A percentile compares a stretch with the other conserved stretches of the same genome.
Conservation (phyloP, 2,797 vertebrate species). For the Falco peregrinus region DNA sequence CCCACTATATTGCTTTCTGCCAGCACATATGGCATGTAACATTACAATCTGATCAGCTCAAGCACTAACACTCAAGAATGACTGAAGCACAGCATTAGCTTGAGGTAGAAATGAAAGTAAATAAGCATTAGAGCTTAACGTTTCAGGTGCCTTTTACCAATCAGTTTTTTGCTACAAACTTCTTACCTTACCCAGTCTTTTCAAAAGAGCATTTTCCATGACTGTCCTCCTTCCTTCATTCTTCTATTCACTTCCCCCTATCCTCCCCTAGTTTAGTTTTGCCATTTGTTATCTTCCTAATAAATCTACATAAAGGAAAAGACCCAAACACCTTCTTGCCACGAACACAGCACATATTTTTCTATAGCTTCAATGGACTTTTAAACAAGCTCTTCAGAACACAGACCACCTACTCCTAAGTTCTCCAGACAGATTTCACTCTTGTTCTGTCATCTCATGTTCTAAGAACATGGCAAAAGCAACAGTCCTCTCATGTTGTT, state of each 20-base stretch:
- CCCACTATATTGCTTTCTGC: neutral
- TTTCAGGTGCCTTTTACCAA: neutral
- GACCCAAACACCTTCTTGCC: neutral
- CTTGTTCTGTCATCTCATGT: neutral
- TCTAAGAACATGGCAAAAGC: neutral
- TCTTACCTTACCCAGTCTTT: neutral
- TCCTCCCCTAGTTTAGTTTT: neutral
- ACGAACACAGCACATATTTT: neutral
- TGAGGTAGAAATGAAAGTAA: conserved; percentile 7
- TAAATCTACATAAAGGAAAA: neutral
- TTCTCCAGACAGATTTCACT: neutral
- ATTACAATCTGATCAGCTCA: conserved; percentile 61
- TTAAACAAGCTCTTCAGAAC: neutral
- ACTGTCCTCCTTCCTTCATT: neutral
- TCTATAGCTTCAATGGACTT: neutral
- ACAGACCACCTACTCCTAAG: too few relatives aligned
- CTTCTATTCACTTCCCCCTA: neutral
- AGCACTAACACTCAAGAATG: conserved; percentile 44
- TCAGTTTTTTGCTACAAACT: neutral
- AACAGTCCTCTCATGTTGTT: neutral
- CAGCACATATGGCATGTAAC: conserved; percentile 43
- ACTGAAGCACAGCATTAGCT: neutral
- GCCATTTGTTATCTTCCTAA: neutral
- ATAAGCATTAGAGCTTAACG: neutral
- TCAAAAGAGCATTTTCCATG: neutral